These are phyloP conservation scores for Andrena trimmerana DNA, from an alignment of 2,888 invertebrate species.

Conservation along the genomic window DNA sequence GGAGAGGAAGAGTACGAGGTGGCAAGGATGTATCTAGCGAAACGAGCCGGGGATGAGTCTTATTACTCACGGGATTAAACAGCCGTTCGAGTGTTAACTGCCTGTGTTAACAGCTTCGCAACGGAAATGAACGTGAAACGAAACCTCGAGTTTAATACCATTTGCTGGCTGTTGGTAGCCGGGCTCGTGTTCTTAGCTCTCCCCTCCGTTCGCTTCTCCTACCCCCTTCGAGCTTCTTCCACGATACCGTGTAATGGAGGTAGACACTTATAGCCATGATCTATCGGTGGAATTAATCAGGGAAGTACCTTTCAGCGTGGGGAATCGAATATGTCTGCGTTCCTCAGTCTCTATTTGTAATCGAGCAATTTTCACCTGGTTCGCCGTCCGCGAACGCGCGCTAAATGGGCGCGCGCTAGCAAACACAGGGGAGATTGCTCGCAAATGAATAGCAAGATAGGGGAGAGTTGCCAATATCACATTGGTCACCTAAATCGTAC, in stretches of 20 bases:
- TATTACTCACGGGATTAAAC: constrained; percentile 71
- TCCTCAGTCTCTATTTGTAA: no score
- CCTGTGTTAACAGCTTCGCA: constrained; percentile 32
- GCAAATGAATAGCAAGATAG: no score
- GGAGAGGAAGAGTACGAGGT: constrained; percentile 21
- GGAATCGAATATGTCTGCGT: no score
- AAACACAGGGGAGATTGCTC: no score
- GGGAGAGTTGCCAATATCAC: no score
- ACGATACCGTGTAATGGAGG: constrained; percentile 7
- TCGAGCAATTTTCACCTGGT: no score
- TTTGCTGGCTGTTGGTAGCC: constrained; percentile 31
- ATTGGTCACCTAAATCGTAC: no score
- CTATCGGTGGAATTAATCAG: no score
- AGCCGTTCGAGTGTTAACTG: constrained; percentile 75
- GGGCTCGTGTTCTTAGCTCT: not conserved
- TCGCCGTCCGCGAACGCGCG: no score
- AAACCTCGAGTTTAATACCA: constrained; percentile 65
- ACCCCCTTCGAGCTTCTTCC: constrained; percentile 4
- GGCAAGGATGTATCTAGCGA: constrained; percentile 47
- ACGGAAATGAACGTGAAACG: constrained; percentile 50
- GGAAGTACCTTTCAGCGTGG: no score
- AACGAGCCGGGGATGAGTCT: constrained; percentile 59
- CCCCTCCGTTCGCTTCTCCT: not conserved
- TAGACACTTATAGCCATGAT: not conserved
- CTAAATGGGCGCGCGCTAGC: no score